Percentiles rank a stretch among this genome's conserved stretches.
Conservation (phyloP, 2,888 invertebrate species). For the Mythimna impura region DNA sequence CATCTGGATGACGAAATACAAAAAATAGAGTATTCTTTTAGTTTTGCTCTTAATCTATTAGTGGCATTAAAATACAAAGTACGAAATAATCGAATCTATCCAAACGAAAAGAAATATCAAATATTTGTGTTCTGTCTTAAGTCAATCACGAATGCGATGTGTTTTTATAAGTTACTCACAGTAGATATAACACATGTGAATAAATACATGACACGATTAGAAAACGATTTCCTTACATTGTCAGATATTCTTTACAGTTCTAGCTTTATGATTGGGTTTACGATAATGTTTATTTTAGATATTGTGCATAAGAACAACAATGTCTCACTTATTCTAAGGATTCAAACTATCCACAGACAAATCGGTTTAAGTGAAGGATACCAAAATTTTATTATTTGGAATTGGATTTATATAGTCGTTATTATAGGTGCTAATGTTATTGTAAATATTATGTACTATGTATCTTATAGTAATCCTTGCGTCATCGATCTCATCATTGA, state of each 20-base stretch:
- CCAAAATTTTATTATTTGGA: constrained; percentile 27
- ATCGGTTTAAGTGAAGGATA: constrained; percentile 15
- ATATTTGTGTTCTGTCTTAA: constrained; percentile 7
- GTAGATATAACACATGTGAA: neutral
- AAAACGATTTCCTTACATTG: neutral
- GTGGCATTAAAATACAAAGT: constrained; percentile 27
- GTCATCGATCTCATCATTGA: neutral
- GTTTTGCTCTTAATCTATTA: constrained; percentile 1
- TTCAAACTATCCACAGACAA: constrained; percentile 38
- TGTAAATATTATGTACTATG: neutral
- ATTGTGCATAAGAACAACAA: constrained; percentile 17
- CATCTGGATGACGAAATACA: neutral
- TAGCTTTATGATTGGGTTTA: neutral
- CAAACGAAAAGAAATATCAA: constrained; percentile 7
- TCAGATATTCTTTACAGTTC: neutral
- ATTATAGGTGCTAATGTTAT: neutral
- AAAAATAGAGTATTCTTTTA: constrained; percentile 12
- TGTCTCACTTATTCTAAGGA: constrained; percentile 36
- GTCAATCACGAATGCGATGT: neutral
- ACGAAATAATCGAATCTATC: constrained; percentile 31
- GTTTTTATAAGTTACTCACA: neutral
- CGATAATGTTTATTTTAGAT: constrained; percentile 19
- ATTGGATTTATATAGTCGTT: constrained; percentile 27
- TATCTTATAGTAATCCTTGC: neutral
- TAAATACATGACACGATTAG: neutral